Percentiles rank a stretch among this genome's conserved stretches.
phyloP scores from a whole-genome alignment of 2,113 vertebrate species.

The Ptychochromis oligacanthus region DNA sequence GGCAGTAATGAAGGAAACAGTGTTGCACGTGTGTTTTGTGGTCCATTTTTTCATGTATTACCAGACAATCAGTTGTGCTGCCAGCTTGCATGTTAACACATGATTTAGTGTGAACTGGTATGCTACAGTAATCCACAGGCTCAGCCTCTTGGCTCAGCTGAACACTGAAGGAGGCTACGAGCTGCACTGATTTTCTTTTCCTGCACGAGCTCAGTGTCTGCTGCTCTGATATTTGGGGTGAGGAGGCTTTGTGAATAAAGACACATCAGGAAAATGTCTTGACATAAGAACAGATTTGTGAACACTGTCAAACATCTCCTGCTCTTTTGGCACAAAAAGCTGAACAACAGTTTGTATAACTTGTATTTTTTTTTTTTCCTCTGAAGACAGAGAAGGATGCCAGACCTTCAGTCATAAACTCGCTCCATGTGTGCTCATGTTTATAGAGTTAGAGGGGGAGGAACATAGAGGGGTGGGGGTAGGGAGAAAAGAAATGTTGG shows the following conservation, averaged over 20 bases:
- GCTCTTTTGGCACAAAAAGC: neutral
- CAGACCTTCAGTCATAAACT: conserved; percentile 56
- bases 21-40: neutral
- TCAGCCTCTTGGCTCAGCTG: conserved; percentile 4
- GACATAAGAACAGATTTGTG: too few relatives aligned
- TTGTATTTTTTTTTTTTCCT: too few relatives aligned
- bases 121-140: conserved; percentile 31
- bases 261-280: neutral
- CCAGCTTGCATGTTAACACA: conserved; percentile 48
- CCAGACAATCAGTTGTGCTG: neutral
- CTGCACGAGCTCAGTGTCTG: neutral
- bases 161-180: neutral
- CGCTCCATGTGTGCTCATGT: conserved; percentile 68
- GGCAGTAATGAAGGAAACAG: neutral
- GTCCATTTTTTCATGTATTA: neutral
- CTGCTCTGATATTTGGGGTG: neutral
- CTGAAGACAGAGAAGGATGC: neutral
- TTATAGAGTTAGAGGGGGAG: conserved; percentile 39
- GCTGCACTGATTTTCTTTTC: neutral
- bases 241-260: neutral
- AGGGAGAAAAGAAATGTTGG: conserved; percentile 14
- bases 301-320: neutral
- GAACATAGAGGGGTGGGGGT: neutral
- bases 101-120: conserved; percentile 32
- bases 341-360: neutral